Conservation (phyloP, 2,113 vertebrate genomes). For the Daubentonia madagascariensis region DNA sequence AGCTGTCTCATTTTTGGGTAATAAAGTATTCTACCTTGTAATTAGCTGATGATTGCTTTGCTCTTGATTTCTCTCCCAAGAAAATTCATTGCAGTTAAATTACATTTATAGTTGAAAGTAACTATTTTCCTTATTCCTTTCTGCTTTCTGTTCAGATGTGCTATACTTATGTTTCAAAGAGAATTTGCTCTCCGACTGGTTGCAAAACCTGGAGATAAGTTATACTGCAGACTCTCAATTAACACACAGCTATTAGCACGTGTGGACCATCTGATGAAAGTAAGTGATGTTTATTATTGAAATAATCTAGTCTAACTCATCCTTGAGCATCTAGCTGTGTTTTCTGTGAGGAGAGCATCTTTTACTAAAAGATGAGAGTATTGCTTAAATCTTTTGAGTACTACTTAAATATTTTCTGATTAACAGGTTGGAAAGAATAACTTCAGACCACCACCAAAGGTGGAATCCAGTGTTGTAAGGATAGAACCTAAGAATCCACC, state of each 20-base stretch:
- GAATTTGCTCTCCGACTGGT: conserved; percentile 98
- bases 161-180: conserved; percentile 98
- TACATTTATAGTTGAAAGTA: background rate
- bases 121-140: background rate
- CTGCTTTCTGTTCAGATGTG: conserved; percentile 89
- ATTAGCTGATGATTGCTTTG: background rate
- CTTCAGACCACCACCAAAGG: conserved; percentile 97
- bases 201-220: conserved; percentile 94
- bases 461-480: conserved; percentile 98
- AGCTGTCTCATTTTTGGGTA: background rate
- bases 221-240: conserved; percentile 97
- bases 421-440: conserved; percentile 97
- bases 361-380: conserved; percentile 38
- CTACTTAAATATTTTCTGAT: conserved; percentile 54
- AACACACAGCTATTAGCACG: conserved; percentile 96
- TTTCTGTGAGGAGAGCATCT: background rate
- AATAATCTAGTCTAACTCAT: conserved; percentile 29
- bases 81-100: conserved; percentile 3
- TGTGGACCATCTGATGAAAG: conserved; percentile 99
- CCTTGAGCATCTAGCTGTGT: background rate
- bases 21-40: background rate
- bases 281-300: conserved; percentile 67
- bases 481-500: conserved; percentile 99
- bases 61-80: background rate
- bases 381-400: conserved; percentile 59